Base-by-base conservation (phyloP, 2,113 vertebrate genomes). In the Echinops telfairi region DNA sequence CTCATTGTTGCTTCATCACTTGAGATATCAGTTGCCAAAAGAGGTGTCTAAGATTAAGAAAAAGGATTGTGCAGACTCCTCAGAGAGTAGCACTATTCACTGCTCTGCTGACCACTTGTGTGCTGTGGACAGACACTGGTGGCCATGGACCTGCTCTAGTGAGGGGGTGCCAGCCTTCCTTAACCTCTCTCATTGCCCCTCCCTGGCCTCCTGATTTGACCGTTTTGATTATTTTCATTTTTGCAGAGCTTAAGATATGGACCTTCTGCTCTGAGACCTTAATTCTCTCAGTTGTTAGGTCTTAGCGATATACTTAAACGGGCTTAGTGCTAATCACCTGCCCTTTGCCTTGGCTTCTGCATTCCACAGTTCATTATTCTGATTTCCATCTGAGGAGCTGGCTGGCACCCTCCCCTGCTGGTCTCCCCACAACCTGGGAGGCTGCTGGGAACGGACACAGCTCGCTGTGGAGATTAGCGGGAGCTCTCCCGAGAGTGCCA, bases 201-300 rank as follows among this genome's bases (percentile, higher is more conserved):
- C 17, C 15, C 17, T 0, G 2, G 0, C 75, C 79, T 60, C 57
- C 40, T 27, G 25, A 20, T 53, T 66, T 27, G 64, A n/a, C 60
- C 75, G 19, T 12, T 93, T 57, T 83, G n/a, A 20, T 31, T 68
- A 31, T 94, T 82, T 78, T 73, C 43, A 58, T 83, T 90, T 60
- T 62, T 70, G 87, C 40, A 57, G 6, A 71, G 73, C 33, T 73
- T 86, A 47, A 7, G 57, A 15, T 80, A 23, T 2, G 58, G 25
- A 57, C 57, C 43, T 53, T 43, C 81, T 43, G 14, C 40, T 60
- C 68, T 75, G 68, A 87, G 80, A 68, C 31, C 88, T 71, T 27
- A 4, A 36, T 57, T 57, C 20, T 47, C 62, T 47, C 43, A 9
- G 38, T 43, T 43, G n/a, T 17, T 36, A 16, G 0, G 9, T 40